A percentile compares a stretch with the other conserved stretches of the same genome.
Conservation (phyloP, 2,888 invertebrate genomes). For the Hirtodrosophila histrioides region DNA sequence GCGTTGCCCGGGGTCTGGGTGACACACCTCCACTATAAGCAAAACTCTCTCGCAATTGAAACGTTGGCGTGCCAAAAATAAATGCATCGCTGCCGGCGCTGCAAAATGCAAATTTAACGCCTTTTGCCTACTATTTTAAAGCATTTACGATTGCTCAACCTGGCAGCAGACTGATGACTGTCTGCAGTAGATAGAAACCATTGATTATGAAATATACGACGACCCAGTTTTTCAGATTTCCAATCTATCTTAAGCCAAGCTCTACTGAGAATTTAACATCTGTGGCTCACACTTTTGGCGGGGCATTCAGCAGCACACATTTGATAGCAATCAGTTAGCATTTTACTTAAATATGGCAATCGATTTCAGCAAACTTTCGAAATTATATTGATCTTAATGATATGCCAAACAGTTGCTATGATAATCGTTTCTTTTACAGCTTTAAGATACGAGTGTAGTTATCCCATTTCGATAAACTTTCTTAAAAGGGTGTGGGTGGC, state of each 20-base stretch:
- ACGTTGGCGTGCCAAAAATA: constrained; percentile 51
- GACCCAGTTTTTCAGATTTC: constrained; percentile 15
- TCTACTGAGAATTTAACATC: background rate
- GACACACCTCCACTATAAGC: constrained; percentile 39
- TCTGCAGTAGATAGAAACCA: constrained; percentile 25
- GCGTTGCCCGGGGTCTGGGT: constrained; percentile 2
- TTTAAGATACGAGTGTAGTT: too few relatives aligned
- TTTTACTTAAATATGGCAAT: too few relatives aligned
- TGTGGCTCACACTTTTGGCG: too few relatives aligned
- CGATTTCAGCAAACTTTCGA: too few relatives aligned
- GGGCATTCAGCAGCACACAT: too few relatives aligned
- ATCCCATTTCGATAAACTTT: too few relatives aligned
- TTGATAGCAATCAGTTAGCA: too few relatives aligned
- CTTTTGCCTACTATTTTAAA: constrained; percentile 26
- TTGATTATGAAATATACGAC: constrained; percentile 38
- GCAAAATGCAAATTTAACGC: constrained; percentile 56
- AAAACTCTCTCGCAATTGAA: constrained; percentile 15
- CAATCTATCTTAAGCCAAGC: background rate
- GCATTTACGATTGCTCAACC: constrained; percentile 11
- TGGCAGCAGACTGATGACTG: constrained; percentile 13
- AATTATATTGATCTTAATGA: too few relatives aligned
- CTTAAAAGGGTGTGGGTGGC: too few relatives aligned
- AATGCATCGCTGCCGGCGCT: constrained; percentile 47
- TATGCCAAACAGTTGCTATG: too few relatives aligned
- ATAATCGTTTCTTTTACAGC: too few relatives aligned